phyloP scores from a whole-genome alignment of 2,888 invertebrate genomes.

The Diarsia brunnea region DNA sequence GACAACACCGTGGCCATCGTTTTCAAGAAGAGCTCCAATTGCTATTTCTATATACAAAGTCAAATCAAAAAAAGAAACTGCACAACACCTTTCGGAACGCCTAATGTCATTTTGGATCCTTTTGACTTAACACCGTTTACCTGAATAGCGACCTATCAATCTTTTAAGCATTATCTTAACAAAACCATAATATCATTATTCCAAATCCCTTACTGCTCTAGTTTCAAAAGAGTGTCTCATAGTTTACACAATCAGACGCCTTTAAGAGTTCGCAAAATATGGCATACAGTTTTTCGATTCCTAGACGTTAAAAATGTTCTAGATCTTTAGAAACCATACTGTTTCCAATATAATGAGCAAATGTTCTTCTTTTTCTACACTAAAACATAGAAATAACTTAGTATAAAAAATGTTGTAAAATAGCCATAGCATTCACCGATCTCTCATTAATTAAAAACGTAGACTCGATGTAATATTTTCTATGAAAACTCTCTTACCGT shows the following conservation, averaged over 20 bases:
- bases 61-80: not conserved
- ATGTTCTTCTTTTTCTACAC: not conserved
- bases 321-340: not conserved
- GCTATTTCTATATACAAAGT: slow-evolving; percentile 35
- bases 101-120: not conserved
- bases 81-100: not conserved
- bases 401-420: too few relatives aligned
- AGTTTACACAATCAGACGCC: not conserved
- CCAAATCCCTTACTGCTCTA: not conserved
- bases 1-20: slow-evolving; percentile 30
- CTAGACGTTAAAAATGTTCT: too few relatives aligned
- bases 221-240: not conserved
- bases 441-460: not conserved
- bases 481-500: slow-evolving; percentile 63
- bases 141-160: not conserved
- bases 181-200: not conserved
- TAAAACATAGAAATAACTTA: too few relatives aligned
- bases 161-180: not conserved
- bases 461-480: not conserved
- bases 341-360: not conserved
- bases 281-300: not conserved
- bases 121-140: not conserved
- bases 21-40: slow-evolving; percentile 52
- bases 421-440: not conserved
- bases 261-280: not conserved